Evolutionary conservation across 2,888 invertebrate species (phyloP).

Genomic region (Gnatocerus cornutus): DNA sequence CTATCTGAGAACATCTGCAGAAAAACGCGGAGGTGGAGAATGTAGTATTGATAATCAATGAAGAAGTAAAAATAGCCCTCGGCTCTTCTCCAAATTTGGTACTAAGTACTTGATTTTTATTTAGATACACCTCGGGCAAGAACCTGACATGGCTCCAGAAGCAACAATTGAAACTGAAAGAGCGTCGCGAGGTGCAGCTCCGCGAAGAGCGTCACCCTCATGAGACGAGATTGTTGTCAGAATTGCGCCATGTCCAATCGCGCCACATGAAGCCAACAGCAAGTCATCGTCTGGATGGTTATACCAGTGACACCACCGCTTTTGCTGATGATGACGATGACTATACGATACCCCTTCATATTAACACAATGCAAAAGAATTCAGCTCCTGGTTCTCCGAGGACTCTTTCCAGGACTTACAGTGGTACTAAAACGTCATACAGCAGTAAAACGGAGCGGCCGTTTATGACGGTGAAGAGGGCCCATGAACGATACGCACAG

Average conservation of each 20-base stretch:
- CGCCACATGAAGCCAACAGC: conserved; percentile 69
- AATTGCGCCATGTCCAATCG: conserved; percentile 74
- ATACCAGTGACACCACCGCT: conserved; percentile 86
- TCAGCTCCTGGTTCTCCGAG: conserved; percentile 38
- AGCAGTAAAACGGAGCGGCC: conserved; percentile 74
- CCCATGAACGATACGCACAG: conserved; percentile 70
- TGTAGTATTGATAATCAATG: not conserved
- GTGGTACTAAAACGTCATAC: conserved; percentile 58
- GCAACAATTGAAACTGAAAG: conserved; percentile 87
- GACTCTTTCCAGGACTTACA: conserved; percentile 41
- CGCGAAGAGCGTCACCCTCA: conserved; percentile 82
- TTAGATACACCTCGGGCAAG: conserved; percentile 63
- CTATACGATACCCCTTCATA: conserved; percentile 81
- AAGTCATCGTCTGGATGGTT: conserved; percentile 79
- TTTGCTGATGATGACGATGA: conserved; percentile 85
- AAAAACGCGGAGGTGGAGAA: not conserved
- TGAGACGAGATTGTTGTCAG: conserved; percentile 78
- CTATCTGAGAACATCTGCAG: not conserved
- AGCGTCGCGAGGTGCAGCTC: conserved; percentile 82
- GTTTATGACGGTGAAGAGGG: conserved; percentile 77
- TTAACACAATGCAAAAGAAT: conserved; percentile 73
- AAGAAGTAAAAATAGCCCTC: conserved; percentile 8
- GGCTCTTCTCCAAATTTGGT: conserved; percentile 21
- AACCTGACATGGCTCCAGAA: conserved; percentile 85
- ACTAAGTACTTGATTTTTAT: conserved; percentile 42